Percentiles rank a stretch among this genome's conserved stretches.
phyloP scores from a whole-genome alignment of 2,797 vertebrate species.

The Austrolebias charrua region DNA sequence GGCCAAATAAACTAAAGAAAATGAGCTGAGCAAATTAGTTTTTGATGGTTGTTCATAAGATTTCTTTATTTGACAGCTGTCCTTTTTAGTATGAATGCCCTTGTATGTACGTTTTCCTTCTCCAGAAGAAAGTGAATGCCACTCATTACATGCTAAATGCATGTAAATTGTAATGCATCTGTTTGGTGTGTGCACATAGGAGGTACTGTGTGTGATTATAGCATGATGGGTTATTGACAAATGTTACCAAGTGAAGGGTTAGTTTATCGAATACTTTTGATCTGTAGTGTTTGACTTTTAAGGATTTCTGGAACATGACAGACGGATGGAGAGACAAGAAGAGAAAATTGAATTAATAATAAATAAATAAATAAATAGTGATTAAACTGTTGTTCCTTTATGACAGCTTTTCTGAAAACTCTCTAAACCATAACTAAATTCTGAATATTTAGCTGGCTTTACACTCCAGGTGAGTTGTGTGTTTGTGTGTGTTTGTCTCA shows the following conservation, averaged over 20 bases:
- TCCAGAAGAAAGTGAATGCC: slow-evolving; percentile 54
- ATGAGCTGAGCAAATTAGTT: slow-evolving; percentile 49
- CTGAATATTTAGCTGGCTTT: slow-evolving; percentile 63
- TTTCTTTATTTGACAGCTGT: slow-evolving; percentile 17
- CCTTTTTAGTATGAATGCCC: slow-evolving; percentile 21
- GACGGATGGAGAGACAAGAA: slow-evolving; percentile 29
- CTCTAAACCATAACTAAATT: slow-evolving; percentile 69
- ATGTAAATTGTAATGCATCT: slow-evolving; percentile 26
- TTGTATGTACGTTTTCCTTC: slow-evolving; percentile 39
- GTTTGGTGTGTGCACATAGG: neutral
- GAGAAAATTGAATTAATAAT: slow-evolving; percentile 21
- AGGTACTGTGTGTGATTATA: slow-evolving; percentile 4
- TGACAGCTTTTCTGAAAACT: slow-evolving; percentile 46
- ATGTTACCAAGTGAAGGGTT: slow-evolving; percentile 8
- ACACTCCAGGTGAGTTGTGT: slow-evolving; percentile 21
- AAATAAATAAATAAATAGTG: slow-evolving; percentile 29
- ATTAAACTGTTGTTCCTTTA: slow-evolving; percentile 18
- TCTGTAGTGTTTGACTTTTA: slow-evolving; percentile 23
- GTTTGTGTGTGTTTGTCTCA: slow-evolving; percentile 33
- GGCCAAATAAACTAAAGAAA: slow-evolving; percentile 39
- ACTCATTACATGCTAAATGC: slow-evolving; percentile 45
- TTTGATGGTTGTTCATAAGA: slow-evolving; percentile 30
- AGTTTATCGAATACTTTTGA: slow-evolving; percentile 27
- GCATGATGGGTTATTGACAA: slow-evolving; percentile 11
- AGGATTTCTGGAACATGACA: neutral